Evolutionary conservation across 2,888 invertebrate species (phyloP), one percentile per base, ranked within the genome.

Genomic region (Cryptocephalus primarius): DNA sequence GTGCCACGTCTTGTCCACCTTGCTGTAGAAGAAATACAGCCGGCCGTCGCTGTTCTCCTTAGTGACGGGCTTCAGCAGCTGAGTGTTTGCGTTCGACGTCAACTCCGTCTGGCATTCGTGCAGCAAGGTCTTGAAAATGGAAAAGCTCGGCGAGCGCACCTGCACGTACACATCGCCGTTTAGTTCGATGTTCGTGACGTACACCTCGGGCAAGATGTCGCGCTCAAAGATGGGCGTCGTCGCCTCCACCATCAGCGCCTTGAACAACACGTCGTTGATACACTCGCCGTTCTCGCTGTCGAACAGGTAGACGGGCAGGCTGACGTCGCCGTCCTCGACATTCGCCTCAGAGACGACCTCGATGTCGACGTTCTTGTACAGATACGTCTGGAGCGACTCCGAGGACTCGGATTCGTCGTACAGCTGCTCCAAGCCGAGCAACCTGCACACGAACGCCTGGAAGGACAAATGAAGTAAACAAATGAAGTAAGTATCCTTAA

Each of bases 401-500:
- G 67, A 63, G 42, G 58, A 51, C 9, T 45, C 42, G 1, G 67
- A 64, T 0, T 57, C 60, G 39, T 68, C 67, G 34, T 67, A 65
- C 53, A 79, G 74, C 40, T 83, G 83, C 66, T 87, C 87, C 42
- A 86, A 69, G 4, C 84, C 85, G 42, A 76, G 78, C 59, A 88
- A 68, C 12, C 80, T 78, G 53, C 86, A 76, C 52, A 81, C 76
- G 48, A 87, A 75, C 22, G 83, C 86, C 79, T 81, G 55, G 36
- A 60, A 61, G 48, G 12, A 45, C 51, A 42, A 38, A 60, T 60
- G 46, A 10, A 44, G 52, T 40, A 14, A 9, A 32, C 14, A 48
- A 47, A 34, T 38, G 12, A 13, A 32, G 13, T 34, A 34, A 9
- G 34, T 34, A 34, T 34, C n/a, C n/a, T 34, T n/a, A n/a, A n/a